A percentile compares a stretch with the other conserved stretches of the same genome.
Evolutionary conservation across 2,113 vertebrate genomes (phyloP).

Genomic region (Miniopterus natalensis): DNA sequence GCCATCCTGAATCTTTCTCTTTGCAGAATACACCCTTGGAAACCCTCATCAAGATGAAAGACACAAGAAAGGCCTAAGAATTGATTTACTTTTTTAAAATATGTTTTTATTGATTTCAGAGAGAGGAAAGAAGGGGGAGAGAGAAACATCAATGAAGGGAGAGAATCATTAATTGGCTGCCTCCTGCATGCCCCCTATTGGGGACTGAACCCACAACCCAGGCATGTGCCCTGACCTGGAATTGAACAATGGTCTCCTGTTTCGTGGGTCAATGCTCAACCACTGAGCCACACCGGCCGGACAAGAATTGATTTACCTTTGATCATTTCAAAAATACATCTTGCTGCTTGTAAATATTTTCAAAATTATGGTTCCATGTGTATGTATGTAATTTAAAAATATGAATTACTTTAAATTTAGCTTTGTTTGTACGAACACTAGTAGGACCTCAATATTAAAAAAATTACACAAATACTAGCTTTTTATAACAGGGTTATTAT

Average conservation of each 20-base stretch:
- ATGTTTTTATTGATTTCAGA: too few relatives aligned
- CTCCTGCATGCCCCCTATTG: too few relatives aligned
- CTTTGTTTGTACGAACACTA: neutral
- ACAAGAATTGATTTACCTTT: neutral
- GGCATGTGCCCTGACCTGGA: too few relatives aligned
- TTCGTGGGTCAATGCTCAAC: too few relatives aligned
- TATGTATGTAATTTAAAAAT: slow-evolving; percentile 13
- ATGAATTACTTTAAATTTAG: neutral
- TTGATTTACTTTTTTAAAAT: neutral
- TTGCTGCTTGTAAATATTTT: slow-evolving; percentile 32
- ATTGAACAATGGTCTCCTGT: too few relatives aligned
- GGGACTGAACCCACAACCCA: too few relatives aligned
- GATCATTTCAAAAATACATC: neutral
- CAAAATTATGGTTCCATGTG: slow-evolving; percentile 13
- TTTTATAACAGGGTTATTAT: slow-evolving; percentile 33
- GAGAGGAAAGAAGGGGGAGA: too few relatives aligned
- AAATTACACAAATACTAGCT: neutral
- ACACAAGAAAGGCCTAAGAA: neutral
- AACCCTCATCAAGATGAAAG: neutral
- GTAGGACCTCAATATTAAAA: neutral
- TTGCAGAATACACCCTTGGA: neutral
- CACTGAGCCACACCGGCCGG: too few relatives aligned
- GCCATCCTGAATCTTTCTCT: neutral
- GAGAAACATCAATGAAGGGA: too few relatives aligned
- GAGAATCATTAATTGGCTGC: too few relatives aligned